Evolutionary conservation across 1,140 invertebrate genomes (phyloP).

Genomic region (Bombus vancouverensis): DNA sequence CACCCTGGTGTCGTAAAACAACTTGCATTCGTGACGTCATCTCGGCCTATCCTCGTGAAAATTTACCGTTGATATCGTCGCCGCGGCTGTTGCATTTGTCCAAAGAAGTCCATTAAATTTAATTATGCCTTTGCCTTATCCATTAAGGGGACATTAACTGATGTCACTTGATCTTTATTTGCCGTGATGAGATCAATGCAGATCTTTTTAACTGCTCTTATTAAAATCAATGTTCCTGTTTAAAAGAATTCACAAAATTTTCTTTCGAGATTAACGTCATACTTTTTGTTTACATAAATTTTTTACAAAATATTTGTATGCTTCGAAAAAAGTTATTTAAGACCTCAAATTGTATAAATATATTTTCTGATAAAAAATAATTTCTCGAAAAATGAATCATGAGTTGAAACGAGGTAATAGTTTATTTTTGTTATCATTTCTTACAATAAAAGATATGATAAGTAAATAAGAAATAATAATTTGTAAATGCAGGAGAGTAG

Average conservation of each 20-base stretch:
- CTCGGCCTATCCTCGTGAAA: conserved; percentile 62
- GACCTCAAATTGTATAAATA: not conserved
- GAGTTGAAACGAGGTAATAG: not conserved
- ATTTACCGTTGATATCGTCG: conserved; percentile 51
- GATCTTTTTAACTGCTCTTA: not conserved
- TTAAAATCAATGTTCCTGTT: conserved; percentile 5
- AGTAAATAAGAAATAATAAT: not conserved
- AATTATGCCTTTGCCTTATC: conserved; percentile 60
- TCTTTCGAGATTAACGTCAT: not conserved
- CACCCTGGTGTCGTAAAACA: conserved; percentile 13
- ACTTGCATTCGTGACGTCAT: conserved; percentile 67
- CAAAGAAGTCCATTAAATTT: conserved; percentile 63
- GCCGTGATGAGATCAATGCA: conserved; percentile 15
- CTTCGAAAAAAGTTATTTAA: not conserved
- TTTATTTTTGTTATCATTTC: not conserved
- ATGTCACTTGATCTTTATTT: conserved; percentile 33
- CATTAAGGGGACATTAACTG: conserved; percentile 5
- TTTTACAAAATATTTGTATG: not conserved
- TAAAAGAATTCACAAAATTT: not conserved
- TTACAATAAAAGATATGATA: not conserved
- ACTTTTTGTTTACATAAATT: not conserved
- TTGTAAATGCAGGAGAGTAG: not conserved
- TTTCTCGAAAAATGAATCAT: not conserved
- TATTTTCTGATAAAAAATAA: not conserved
- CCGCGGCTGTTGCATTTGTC: not conserved